Percentiles rank a stretch among this genome's conserved stretches.
Conservation (phyloP, 2,888 invertebrate genomes). For the Rhodophaea formosa region DNA sequence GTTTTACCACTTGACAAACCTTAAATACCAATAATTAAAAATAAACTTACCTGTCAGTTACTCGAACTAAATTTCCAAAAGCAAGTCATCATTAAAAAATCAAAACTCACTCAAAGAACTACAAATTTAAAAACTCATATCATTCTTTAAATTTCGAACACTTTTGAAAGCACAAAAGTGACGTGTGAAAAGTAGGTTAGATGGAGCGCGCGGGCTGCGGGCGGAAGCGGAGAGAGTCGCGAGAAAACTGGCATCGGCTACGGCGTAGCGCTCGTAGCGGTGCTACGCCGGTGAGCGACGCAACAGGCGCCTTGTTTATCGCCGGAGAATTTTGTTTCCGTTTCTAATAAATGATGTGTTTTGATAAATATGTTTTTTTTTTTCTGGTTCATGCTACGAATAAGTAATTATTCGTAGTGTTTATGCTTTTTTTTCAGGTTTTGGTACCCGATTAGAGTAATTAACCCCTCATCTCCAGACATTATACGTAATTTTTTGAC, state of each 20-base stretch:
- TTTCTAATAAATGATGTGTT: not conserved
- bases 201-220: constrained; percentile 37
- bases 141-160: constrained; percentile 41
- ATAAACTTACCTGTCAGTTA: constrained; percentile 40
- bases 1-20: too few relatives aligned
- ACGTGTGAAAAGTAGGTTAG: constrained; percentile 51
- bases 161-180: constrained; percentile 31
- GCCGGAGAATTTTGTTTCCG: not conserved
- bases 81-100: constrained; percentile 40
- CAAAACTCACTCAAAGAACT: constrained; percentile 23
- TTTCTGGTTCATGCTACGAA: too few relatives aligned
- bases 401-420: too few relatives aligned
- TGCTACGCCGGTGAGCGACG: constrained; percentile 20
- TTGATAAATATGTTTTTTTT: not conserved
- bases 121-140: constrained; percentile 24
- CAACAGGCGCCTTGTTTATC: constrained; percentile 30
- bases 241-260: constrained; percentile 73
- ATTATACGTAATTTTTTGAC: too few relatives aligned
- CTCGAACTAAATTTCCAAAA: constrained; percentile 32
- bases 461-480: too few relatives aligned
- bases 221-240: constrained; percentile 62
- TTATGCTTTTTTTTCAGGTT: too few relatives aligned
- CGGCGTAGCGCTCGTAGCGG: constrained; percentile 41
- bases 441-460: too few relatives aligned
- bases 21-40: too few relatives aligned